Conservation (phyloP, 2,888 invertebrate species). For the Odontocerum albicorne region DNA sequence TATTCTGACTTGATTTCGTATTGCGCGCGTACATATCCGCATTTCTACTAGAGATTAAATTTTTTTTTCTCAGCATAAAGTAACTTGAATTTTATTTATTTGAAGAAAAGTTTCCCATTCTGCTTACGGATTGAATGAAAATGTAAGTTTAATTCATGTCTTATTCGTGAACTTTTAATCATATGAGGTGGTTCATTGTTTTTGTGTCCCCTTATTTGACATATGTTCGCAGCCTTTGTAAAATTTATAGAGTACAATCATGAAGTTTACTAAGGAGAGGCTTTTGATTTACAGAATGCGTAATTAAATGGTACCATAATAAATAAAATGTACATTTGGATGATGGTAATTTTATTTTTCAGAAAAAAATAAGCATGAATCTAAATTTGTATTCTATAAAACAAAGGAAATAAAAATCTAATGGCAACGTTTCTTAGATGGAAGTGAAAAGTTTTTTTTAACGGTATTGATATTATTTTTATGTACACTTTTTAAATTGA, state of each 20-base stretch:
- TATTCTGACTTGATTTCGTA: constrained; percentile 14
- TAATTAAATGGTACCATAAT: too few relatives aligned
- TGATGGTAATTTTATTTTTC: too few relatives aligned
- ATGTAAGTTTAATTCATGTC: constrained; percentile 19
- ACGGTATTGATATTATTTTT: too few relatives aligned
- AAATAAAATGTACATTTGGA: too few relatives aligned
- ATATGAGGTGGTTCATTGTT: constrained; percentile 7
- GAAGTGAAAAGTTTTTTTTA: too few relatives aligned
- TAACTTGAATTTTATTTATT: not conserved
- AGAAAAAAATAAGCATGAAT: too few relatives aligned
- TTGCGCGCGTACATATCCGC: constrained; percentile 17
- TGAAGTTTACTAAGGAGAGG: too few relatives aligned
- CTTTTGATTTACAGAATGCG: too few relatives aligned
- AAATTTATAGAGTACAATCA: not conserved
- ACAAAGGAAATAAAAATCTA: too few relatives aligned
- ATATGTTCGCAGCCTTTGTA: constrained; percentile 5
- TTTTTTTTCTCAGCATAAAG: not conserved
- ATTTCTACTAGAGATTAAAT: not conserved
- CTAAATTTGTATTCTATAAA: too few relatives aligned
- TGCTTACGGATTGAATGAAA: constrained; percentile 20
- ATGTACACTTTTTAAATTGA: too few relatives aligned
- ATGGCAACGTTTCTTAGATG: too few relatives aligned
- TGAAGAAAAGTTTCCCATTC: constrained; percentile 7
- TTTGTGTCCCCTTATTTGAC: constrained; percentile 9
- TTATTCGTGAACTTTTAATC: not conserved